Conservation (phyloP, 2,888 invertebrate genomes). For the Pantelozetes paolii region DNA sequence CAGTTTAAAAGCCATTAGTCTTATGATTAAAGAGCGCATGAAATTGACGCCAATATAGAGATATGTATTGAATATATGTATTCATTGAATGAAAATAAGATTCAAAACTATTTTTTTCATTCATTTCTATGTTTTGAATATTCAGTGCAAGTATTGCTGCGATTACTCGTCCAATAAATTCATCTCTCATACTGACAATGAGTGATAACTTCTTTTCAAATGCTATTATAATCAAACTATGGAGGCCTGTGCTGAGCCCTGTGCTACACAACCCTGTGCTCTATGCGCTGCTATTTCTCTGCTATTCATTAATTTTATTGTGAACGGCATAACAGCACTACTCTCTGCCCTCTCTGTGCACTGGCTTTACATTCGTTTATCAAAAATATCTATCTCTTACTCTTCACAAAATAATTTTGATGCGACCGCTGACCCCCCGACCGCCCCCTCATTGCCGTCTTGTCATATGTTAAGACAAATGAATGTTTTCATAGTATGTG, state of each 20-base stretch:
- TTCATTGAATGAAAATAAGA: not conserved
- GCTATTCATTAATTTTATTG: conserved; percentile 38
- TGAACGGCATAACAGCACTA: not conserved
- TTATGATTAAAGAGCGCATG: conserved; percentile 36
- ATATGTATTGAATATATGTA: not conserved
- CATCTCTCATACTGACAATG: conserved; percentile 36
- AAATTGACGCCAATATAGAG: conserved; percentile 24
- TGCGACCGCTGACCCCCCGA: conserved; percentile 34
- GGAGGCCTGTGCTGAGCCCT: not conserved
- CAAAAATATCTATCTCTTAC: conserved; percentile 23
- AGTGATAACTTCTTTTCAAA: conserved; percentile 39
- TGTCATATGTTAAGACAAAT: conserved; percentile 34
- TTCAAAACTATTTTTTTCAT: not conserved
- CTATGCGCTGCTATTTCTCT: conserved; percentile 34
- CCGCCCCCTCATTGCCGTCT: conserved; percentile 30
- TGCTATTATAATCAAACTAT: conserved; percentile 34
- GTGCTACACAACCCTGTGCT: conserved; percentile 6
- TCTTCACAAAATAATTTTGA: conserved; percentile 33
- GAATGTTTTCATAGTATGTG: conserved; percentile 1
- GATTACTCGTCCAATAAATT: conserved; percentile 29
- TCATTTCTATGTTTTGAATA: conserved; percentile 32
- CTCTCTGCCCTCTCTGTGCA: conserved; percentile 12
- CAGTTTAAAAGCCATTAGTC: conserved; percentile 28
- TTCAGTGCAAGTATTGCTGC: conserved; percentile 29
- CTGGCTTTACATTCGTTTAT: conserved; percentile 25